These are phyloP conservation scores for Plemyria rubiginata DNA, from an alignment of 2,888 invertebrate species.

Conservation along the genomic window DNA sequence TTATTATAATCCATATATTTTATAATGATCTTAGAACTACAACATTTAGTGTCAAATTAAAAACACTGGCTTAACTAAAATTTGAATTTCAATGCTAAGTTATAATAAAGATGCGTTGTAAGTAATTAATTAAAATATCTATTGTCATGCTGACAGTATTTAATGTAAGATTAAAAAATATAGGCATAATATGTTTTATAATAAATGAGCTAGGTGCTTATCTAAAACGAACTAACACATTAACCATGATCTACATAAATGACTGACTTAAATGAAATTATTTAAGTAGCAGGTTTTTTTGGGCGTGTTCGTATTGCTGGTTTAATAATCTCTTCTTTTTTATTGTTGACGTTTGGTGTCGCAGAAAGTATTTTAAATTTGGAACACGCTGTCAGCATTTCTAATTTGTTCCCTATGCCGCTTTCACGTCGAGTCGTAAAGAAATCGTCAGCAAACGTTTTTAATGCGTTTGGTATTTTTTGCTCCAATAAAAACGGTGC, in stretches of 20 bases:
- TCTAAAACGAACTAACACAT: background rate
- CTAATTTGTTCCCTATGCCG: slow-evolving; percentile 32
- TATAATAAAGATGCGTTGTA: background rate
- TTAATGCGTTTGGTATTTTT: slow-evolving; percentile 65
- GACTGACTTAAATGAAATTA: too few relatives aligned
- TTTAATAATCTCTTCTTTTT: background rate
- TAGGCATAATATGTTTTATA: background rate
- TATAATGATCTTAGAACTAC: background rate
- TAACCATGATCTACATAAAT: background rate
- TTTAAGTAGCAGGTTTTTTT: background rate
- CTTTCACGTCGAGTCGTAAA: slow-evolving; percentile 42
- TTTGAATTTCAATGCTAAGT: slow-evolving; percentile 5
- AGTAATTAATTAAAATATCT: slow-evolving; percentile 3
- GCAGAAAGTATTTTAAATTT: slow-evolving; percentile 10
- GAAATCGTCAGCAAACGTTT: slow-evolving; percentile 54
- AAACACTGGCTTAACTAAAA: slow-evolving; percentile 1
- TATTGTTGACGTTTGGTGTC: background rate
- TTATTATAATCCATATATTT: slow-evolving; percentile 5
- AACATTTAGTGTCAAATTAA: slow-evolving; percentile 4
- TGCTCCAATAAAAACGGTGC: slow-evolving; percentile 70
- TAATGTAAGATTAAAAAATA: background rate
- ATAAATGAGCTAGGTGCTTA: background rate
- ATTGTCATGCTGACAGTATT: slow-evolving; percentile 8
- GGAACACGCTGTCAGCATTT: slow-evolving; percentile 41
- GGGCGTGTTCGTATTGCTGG: background rate